Base-by-base conservation (phyloP, 2,797 vertebrate genomes). In the Enteromius argenteus region DNA sequence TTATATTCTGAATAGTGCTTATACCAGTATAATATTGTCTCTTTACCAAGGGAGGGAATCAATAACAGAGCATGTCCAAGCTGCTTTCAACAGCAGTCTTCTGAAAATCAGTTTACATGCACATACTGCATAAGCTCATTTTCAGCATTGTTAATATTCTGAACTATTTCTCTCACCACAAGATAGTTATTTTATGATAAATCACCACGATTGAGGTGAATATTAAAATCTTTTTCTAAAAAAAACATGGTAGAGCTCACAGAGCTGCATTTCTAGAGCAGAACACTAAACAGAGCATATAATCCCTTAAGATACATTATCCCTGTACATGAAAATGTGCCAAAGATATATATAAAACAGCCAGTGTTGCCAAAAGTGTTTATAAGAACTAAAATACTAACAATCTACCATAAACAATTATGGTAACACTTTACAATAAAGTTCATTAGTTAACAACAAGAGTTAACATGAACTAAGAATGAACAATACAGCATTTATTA, bases 251-350 rank as follows among this genome's bases (percentile, higher is more conserved):
- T 17, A 85, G 62, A 23, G 42, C 27, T 64, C 27, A 49, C 76
- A 79, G 35, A 14, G 23, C 35, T 72, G 69, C 67, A 72, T 74
- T 67, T 44, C 60, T 60, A 80, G 64, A 73, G 84, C 73, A 51
- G 35, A 7, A 53, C 68, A 21, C 51, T 72, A 72, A 44, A 56
- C 74, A 60, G 72, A 71, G 32, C 80, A 58, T 56, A 44, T 77
- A 62, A 51, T 64, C 39, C 37, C 79, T 11, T 37, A 46, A 74
- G 27, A 75, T 75, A 42, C 46, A 75, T 81, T n/a, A 11, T 68
- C 9, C 49, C n/a, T 51, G 9, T 39, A 51, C 51, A 84, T 19
- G 19, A 56, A 21, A 56, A 56, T 56, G 60, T 30, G 13, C 13
- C 14, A 62, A 62, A 15, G 13, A 30, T 30, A 15, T 27, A 60